phyloP scores from a whole-genome alignment of 2,888 invertebrate genomes.

The Xanthorhoe designata region DNA sequence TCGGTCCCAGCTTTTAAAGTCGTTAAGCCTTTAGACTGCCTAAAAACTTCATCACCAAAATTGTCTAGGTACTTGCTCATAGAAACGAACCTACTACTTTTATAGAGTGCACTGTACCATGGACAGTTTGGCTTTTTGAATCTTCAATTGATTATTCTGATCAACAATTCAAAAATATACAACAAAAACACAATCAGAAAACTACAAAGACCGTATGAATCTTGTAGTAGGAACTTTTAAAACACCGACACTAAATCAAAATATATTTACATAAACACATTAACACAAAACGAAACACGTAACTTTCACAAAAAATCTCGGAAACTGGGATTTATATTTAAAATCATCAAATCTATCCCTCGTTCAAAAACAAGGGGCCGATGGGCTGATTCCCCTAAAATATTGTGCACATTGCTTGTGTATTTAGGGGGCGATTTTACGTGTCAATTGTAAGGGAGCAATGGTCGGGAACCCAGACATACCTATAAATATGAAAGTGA shows the following conservation, averaged over 20 bases:
- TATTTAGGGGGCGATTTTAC: conserved; percentile 22
- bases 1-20: no score
- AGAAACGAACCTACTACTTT: no score
- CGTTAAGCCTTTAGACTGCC: no score
- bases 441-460: conserved; percentile 24
- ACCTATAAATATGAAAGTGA: no score
- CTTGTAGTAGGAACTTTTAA: background rate
- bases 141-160: background rate
- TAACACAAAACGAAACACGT: conserved; percentile 35
- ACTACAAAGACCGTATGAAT: background rate
- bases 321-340: conserved; percentile 35
- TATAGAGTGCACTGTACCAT: no score
- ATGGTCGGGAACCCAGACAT: conserved; percentile 12
- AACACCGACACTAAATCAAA: conserved; percentile 8
- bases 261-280: conserved; percentile 14
- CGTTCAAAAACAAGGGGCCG: conserved; percentile 34
- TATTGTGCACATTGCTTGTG: conserved; percentile 34
- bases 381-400: conserved; percentile 29
- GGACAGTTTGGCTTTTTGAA: no score
- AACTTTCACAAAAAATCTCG: conserved; percentile 28
- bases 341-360: conserved; percentile 35
- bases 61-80: no score
- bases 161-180: background rate
- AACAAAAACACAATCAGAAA: background rate
- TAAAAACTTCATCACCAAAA: no score